Percentiles rank a stretch among this genome's conserved stretches.
Conservation (phyloP, 2,113 vertebrate genomes). For the Jacana jacana region DNA sequence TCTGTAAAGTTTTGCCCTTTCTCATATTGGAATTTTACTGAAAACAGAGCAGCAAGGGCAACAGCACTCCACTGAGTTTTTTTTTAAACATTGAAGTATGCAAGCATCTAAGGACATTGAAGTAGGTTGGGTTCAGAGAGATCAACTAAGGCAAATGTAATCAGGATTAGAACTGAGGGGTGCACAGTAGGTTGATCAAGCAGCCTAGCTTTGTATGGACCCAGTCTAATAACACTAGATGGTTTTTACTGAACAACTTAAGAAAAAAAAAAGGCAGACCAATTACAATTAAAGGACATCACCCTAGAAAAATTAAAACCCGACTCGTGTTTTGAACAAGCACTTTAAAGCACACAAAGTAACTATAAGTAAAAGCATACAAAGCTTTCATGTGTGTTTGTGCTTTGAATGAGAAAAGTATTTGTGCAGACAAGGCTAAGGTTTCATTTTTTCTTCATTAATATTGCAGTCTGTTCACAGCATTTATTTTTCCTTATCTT, state of each 20-base stretch:
- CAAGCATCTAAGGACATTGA: slow-evolving; percentile 55
- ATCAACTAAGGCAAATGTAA: slow-evolving; percentile 53
- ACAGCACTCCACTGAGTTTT: background rate
- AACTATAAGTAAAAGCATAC: background rate
- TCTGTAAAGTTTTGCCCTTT: background rate
- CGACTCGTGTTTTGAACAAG: background rate
- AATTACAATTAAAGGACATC: background rate
- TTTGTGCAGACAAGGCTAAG: background rate
- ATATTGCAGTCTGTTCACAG: background rate
- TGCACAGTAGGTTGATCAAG: background rate
- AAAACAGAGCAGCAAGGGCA: slow-evolving; percentile 5
- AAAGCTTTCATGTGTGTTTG: background rate
- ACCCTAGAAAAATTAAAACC: background rate
- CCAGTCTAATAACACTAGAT: background rate
- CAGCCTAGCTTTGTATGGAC: background rate
- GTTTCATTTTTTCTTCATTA: background rate
- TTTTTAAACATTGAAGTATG: slow-evolving; percentile 10
- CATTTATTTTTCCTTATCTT: background rate
- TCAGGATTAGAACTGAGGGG: slow-evolving; percentile 41
- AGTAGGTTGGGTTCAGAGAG: slow-evolving; percentile 28
- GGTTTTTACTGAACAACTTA: background rate
- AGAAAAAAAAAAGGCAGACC: background rate
- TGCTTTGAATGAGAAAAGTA: background rate
- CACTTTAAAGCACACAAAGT: background rate
- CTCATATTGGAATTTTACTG: background rate